Percentiles rank a stretch among this genome's conserved stretches.
Conservation (phyloP, 2,797 vertebrate genomes). For the Pipistrellus pipistrellus region DNA sequence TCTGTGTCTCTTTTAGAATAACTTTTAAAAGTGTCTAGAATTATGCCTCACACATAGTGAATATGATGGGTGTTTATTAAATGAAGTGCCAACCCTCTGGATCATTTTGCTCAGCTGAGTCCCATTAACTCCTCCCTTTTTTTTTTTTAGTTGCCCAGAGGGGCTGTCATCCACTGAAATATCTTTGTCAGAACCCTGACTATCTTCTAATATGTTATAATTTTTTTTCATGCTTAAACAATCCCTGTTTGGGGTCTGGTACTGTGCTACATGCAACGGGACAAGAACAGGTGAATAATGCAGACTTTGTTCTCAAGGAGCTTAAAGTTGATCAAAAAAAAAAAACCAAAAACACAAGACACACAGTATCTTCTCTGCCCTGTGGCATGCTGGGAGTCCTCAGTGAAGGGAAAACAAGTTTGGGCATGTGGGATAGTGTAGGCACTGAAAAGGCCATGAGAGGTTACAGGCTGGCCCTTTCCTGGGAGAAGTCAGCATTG, state of each 20-base stretch:
- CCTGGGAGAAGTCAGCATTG: background rate
- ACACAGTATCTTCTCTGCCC: background rate
- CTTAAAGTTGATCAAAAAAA: background rate
- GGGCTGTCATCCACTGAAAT: background rate
- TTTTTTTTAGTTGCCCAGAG: background rate
- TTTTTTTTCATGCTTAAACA: constrained; percentile 11
- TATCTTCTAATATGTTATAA: background rate
- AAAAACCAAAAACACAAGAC: background rate
- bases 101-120: background rate
- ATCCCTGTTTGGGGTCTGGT: background rate
- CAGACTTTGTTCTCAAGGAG: background rate
- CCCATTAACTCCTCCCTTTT: background rate
- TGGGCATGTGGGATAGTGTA: background rate
- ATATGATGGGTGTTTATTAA: background rate
- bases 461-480: background rate
- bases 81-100: background rate
- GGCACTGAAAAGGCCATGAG: too few species aligned
- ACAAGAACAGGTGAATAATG: background rate
- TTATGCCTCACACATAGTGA: background rate
- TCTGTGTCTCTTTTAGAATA: constrained; percentile 14
- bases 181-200: background rate
- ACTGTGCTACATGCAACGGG: background rate
- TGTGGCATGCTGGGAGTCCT: background rate
- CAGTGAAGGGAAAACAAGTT: background rate
- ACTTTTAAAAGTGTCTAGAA: constrained; percentile 8